Evolutionary conservation across 1,140 invertebrate species (phyloP).

Genomic region (Druon quercuslanigerum): DNA sequence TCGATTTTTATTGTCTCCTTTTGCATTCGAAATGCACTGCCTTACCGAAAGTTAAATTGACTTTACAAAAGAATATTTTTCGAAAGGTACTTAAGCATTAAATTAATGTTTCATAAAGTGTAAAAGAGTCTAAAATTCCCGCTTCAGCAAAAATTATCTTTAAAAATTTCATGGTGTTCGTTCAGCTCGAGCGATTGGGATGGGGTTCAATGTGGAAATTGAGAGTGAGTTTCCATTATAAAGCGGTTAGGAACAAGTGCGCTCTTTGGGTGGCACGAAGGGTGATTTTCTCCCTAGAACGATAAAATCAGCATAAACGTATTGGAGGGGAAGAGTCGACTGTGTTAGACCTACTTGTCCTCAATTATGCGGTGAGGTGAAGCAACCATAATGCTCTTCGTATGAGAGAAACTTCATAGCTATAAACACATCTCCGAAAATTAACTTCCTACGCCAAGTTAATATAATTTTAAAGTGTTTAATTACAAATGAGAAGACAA

Average conservation of each 20-base stretch:
- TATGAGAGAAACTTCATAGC: neutral
- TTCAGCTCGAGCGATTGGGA: too few relatives aligned
- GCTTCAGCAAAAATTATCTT: too few relatives aligned
- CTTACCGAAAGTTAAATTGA: too few relatives aligned
- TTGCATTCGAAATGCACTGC: too few relatives aligned
- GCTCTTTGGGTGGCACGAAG: neutral
- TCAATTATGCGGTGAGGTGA: constrained; percentile 14
- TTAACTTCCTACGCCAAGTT: neutral
- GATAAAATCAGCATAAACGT: constrained; percentile 28
- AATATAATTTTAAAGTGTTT: neutral
- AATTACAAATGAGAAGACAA: too few relatives aligned
- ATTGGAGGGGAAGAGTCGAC: constrained; percentile 18
- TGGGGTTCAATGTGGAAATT: neutral
- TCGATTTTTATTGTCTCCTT: too few relatives aligned
- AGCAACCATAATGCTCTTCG: constrained; percentile 18
- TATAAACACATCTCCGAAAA: neutral
- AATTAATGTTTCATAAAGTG: neutral
- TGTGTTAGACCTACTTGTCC: constrained; percentile 12
- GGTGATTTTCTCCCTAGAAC: constrained; percentile 16
- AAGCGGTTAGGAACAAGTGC: constrained; percentile 9
- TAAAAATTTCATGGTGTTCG: too few relatives aligned
- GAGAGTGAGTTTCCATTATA: constrained; percentile 21
- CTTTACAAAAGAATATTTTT: too few relatives aligned
- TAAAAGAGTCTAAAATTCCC: neutral
- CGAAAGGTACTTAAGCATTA: neutral